Base-by-base conservation (phyloP, 2,888 invertebrate genomes). In the Meta bourneti region DNA sequence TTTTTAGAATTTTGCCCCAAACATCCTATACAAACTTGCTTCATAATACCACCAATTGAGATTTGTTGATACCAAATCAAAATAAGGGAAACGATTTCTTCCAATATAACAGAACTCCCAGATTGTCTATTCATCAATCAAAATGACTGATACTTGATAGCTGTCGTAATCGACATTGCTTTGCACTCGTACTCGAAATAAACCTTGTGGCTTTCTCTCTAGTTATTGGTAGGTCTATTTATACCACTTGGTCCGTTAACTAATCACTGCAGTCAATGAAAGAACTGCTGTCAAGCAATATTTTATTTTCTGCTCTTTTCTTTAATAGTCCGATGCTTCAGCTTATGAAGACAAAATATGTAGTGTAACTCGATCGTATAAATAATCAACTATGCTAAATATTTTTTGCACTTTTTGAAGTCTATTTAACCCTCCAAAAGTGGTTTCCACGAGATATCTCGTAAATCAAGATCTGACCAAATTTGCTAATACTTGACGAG, bases 121-220 rank as follows among this genome's bases (percentile, higher is more conserved):
- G 61, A 4, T 13, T 16, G 61, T 61, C 61, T 9, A 11, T 16
- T 61, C 61, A 61, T 61, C 61, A 6, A 61, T 61, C 61, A 61
- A 61, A 61, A 61, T 6, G 61, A 61, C 8, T 61, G 61, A 61
- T 61, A 61, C 9, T 61, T 61, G 61, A 61, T 61, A 16, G 61
- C 61, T 61, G 61, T 61, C 61, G 61, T 61, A 61, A 61, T 61
- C 61, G 61, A 61, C 61, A 61, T 61, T 61, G 61, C 61, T 61
- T 61, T 61, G 61, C 61, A 61, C 61, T 61, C 61, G 61, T 61
- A 61, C 61, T 61, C 61, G 13, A 61, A 61, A 61, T 61, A 61
- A 16, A 61, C 61, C 61, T 61, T 61, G 11, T 61, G 61, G 13
- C 61, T 16, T 61, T 61, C 61, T 61, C 9, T 13, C 9, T 9